Percentiles rank a stretch among this genome's conserved stretches.
Evolutionary conservation across 2,113 vertebrate species (phyloP).

Genomic region (Datnioides undecimradiatus): DNA sequence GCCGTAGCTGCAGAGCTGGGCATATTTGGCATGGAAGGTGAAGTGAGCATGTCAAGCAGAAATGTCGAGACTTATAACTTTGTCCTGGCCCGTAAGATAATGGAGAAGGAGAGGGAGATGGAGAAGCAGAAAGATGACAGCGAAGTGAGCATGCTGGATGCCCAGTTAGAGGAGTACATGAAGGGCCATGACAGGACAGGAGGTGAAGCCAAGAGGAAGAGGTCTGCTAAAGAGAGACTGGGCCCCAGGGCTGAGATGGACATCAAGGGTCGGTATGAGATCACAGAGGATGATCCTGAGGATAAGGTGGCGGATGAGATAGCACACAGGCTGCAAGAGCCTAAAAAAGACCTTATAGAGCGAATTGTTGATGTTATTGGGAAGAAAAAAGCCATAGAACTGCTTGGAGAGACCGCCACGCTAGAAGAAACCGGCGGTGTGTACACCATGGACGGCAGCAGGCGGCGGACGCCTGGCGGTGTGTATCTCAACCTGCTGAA

Average conservation of each 20-base stretch:
- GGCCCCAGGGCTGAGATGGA: conserved; percentile 92
- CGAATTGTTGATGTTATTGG: conserved; percentile 92
- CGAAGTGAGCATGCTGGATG: conserved; percentile 86
- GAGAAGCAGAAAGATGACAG: conserved; percentile 65
- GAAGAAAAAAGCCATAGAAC: conserved; percentile 92
- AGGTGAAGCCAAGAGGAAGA: conserved; percentile 88
- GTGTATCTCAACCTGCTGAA: conserved; percentile 97
- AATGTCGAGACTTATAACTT: conserved; percentile 97
- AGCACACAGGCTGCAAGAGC: conserved; percentile 91
- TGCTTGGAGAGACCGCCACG: conserved; percentile 92
- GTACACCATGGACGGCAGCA: conserved; percentile 92
- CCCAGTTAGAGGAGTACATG: conserved; percentile 93
- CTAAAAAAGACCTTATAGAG: conserved; percentile 93
- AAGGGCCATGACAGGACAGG: conserved; percentile 74
- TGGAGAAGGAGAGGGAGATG: conserved; percentile 85
- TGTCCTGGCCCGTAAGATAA: conserved; percentile 92
- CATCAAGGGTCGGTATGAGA: conserved; percentile 91
- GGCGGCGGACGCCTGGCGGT: conserved; percentile 95
- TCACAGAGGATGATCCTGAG: conserved; percentile 91
- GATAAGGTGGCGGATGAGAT: conserved; percentile 95
- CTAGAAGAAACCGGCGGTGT: conserved; percentile 94
- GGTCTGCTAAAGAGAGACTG: conserved; percentile 89
- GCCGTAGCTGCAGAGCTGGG: conserved; percentile 91
- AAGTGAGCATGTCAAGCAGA: conserved; percentile 88
- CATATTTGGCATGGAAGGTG: conserved; percentile 95